These are phyloP conservation scores for Cremastinae sp. DNA, from an alignment of 2,888 invertebrate genomes.

Conservation along the genomic window DNA sequence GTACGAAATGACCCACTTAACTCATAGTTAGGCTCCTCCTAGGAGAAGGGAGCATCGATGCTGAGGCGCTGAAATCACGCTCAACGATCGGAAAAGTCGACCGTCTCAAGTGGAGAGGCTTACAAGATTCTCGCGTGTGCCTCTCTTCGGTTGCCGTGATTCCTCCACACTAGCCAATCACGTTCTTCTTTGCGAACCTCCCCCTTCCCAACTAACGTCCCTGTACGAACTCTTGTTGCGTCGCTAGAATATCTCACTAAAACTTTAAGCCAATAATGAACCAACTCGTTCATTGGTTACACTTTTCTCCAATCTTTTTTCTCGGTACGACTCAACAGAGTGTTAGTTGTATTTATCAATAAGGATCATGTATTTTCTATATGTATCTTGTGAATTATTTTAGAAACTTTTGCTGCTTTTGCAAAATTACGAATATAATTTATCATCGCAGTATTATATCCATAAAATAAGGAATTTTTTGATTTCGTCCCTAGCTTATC, in stretches of 20 bases:
- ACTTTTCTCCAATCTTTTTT: not conserved
- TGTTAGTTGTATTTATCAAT: too few species aligned
- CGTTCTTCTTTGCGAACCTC: constrained; percentile 45
- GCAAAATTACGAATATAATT: constrained; percentile 19
- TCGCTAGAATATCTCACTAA: constrained; percentile 16
- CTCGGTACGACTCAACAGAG: too few species aligned
- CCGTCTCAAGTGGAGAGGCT: constrained; percentile 68
- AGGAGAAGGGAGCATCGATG: constrained; percentile 76
- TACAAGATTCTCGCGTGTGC: constrained; percentile 61
- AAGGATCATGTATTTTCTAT: too few species aligned
- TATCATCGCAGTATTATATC: constrained; percentile 48
- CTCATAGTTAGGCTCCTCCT: constrained; percentile 77
- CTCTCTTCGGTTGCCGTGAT: constrained; percentile 63
- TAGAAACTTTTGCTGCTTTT: not conserved
- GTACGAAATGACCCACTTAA: constrained; percentile 78
- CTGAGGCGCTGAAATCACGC: constrained; percentile 68
- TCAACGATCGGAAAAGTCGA: constrained; percentile 77
- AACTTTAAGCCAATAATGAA: constrained; percentile 13
- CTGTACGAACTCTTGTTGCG: too few species aligned
- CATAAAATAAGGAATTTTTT: constrained; percentile 36
- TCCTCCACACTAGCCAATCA: constrained; percentile 66
- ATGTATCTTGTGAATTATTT: not conserved
- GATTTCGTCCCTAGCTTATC: constrained; percentile 29
- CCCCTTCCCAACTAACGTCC: constrained; percentile 48
- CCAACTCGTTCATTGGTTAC: not conserved